These are phyloP conservation scores for Diaperis boleti DNA, from an alignment of 2,888 invertebrate genomes.

Conservation along the genomic window DNA sequence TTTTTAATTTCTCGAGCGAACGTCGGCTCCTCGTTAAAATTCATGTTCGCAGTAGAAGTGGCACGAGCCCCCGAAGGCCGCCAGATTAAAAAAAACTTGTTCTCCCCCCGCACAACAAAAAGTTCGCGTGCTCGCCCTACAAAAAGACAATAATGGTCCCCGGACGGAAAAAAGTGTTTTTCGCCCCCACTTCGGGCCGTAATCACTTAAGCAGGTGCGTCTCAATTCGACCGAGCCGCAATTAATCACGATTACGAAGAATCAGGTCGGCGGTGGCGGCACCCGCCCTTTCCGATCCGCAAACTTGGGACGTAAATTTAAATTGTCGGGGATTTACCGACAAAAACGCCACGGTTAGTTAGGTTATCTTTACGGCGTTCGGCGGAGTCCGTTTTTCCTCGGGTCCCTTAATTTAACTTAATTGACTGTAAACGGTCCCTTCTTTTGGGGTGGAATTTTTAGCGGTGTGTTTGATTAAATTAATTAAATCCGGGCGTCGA, in stretches of 20 bases:
- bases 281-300: constrained; percentile 12
- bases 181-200: neutral
- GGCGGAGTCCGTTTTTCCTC: no score
- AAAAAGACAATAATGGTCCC: no score
- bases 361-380: neutral
- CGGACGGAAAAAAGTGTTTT: no score
- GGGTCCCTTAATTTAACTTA: constrained; percentile 15
- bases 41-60: constrained; percentile 7
- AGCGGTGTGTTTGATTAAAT: constrained; percentile 12
- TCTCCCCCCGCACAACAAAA: no score
- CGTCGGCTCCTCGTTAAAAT: constrained; percentile 3
- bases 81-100: constrained; percentile 14
- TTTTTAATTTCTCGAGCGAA: neutral
- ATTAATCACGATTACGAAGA: constrained; percentile 28
- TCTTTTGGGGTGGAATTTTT: constrained; percentile 9
- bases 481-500: constrained; percentile 27
- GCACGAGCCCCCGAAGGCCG: neutral
- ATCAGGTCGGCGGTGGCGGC: constrained; percentile 14
- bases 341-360: constrained; percentile 29
- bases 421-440: constrained; percentile 3
- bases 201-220: constrained; percentile 31
- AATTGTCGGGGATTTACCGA: constrained; percentile 19
- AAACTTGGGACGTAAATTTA: constrained; percentile 28
- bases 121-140: no score
- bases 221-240: constrained; percentile 9